Conservation (phyloP, 2,888 invertebrate species). For the Didymodactylos carnosus region DNA sequence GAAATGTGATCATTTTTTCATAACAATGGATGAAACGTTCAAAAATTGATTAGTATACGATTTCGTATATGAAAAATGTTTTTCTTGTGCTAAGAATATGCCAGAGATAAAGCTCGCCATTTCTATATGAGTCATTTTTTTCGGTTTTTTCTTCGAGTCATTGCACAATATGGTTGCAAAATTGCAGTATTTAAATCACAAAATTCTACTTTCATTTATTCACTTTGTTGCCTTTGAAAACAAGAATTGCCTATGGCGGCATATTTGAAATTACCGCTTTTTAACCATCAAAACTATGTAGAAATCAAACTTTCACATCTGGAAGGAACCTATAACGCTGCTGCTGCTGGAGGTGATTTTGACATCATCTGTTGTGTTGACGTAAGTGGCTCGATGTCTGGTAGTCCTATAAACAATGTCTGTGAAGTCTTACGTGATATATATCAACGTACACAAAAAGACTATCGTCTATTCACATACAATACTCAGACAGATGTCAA, state of each 20-base stretch:
- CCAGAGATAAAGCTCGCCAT: background rate
- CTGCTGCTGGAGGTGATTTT: background rate
- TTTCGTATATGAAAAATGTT: no score
- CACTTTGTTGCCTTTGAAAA: background rate
- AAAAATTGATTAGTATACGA: background rate
- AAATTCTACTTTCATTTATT: background rate
- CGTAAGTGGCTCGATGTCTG: slow-evolving; percentile 2
- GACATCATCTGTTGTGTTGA: slow-evolving; percentile 4
- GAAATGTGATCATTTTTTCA: background rate
- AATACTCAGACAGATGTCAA: background rate
- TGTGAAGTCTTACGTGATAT: slow-evolving; percentile 5
- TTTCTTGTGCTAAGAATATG: no score
- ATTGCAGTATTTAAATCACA: background rate
- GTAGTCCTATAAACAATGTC: slow-evolving; percentile 1
- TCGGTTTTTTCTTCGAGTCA: background rate
- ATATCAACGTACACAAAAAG: background rate
- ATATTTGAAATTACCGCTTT: background rate
- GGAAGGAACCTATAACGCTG: background rate
- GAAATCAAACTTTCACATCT: background rate
- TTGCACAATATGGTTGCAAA: background rate
- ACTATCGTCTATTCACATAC: slow-evolving; percentile 3
- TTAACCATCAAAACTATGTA: background rate
- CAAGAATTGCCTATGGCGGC: background rate
- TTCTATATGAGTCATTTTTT: background rate
- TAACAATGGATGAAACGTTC: background rate